These are phyloP conservation scores for Antitype chi DNA, from an alignment of 2,888 invertebrate species.

Conservation along the genomic window DNA sequence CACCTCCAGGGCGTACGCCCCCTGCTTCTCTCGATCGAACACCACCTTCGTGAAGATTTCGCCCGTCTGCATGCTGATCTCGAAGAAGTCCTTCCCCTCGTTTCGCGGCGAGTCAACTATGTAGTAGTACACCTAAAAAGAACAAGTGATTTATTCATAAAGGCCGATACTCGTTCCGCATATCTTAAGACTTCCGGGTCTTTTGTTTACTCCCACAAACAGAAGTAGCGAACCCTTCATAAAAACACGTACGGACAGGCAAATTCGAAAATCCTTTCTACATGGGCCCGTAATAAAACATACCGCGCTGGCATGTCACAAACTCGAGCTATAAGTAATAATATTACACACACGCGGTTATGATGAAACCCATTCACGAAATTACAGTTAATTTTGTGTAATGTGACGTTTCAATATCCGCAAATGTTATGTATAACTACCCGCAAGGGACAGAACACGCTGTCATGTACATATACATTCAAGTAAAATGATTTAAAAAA, in stretches of 20 bases:
- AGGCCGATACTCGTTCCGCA: constrained; percentile 70
- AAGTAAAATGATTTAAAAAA: constrained; percentile 47
- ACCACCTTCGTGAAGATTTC: constrained; percentile 98
- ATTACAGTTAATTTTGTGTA: constrained; percentile 44
- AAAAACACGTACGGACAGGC: constrained; percentile 57
- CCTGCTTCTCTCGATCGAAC: constrained; percentile 99
- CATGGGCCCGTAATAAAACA: constrained; percentile 57
- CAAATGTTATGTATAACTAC: constrained; percentile 49
- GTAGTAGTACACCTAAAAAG: constrained; percentile 97
- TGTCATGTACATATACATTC: constrained; percentile 52
- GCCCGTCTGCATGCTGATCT: constrained; percentile 98
- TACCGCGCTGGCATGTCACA: constrained; percentile 44
- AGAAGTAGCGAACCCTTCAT: constrained; percentile 63
- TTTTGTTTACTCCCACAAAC: constrained; percentile 72
- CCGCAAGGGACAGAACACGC: constrained; percentile 27
- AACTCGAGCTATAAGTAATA: constrained; percentile 46
- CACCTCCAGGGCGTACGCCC: constrained; percentile 99
- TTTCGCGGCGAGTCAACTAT: constrained; percentile 97
- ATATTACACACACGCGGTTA: constrained; percentile 45
- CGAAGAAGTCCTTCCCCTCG: constrained; percentile 98
- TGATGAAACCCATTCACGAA: constrained; percentile 45
- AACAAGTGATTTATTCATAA: constrained; percentile 74
- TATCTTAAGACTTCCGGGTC: constrained; percentile 68
- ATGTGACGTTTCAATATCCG: constrained; percentile 58
- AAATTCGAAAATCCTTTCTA: constrained; percentile 56